Evolutionary conservation across 2,113 vertebrate species (phyloP).

Genomic region (Gorsachius goisagi): DNA sequence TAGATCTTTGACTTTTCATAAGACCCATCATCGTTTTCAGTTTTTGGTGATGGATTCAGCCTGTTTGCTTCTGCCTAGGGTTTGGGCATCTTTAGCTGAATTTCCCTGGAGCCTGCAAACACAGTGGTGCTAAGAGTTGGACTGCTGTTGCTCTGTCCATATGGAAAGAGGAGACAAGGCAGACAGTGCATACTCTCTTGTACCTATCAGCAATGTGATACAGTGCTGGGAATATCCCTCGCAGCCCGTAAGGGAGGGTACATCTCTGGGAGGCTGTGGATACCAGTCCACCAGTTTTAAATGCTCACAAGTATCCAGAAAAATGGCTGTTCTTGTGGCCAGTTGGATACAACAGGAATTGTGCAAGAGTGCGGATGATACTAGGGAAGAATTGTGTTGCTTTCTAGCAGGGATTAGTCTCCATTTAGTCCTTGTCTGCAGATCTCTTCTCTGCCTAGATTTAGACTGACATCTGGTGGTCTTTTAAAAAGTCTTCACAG

Average conservation of each 20-base stretch:
- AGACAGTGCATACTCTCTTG: background rate
- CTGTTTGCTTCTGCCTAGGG: background rate
- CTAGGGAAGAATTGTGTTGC: background rate
- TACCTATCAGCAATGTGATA: background rate
- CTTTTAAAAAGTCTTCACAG: slow-evolving; percentile 28
- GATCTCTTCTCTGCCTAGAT: slow-evolving; percentile 26
- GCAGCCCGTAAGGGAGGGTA: background rate
- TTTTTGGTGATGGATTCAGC: background rate
- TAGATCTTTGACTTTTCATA: background rate
- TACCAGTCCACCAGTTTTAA: background rate
- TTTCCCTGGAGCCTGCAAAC: background rate
- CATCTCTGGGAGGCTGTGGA: background rate
- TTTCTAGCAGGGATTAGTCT: slow-evolving; percentile 9
- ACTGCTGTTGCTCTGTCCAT: background rate
- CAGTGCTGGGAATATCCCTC: background rate
- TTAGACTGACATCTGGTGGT: slow-evolving; percentile 62
- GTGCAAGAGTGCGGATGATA: background rate
- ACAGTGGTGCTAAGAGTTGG: background rate
- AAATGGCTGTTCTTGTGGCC: background rate
- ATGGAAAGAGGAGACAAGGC: background rate
- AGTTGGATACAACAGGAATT: background rate
- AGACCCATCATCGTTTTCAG: background rate
- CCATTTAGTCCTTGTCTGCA: slow-evolving; percentile 26
- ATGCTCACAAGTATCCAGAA: background rate
- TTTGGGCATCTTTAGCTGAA: background rate